Conservation (phyloP, 2,113 vertebrate genomes). For the Peromyscus maniculatus region DNA sequence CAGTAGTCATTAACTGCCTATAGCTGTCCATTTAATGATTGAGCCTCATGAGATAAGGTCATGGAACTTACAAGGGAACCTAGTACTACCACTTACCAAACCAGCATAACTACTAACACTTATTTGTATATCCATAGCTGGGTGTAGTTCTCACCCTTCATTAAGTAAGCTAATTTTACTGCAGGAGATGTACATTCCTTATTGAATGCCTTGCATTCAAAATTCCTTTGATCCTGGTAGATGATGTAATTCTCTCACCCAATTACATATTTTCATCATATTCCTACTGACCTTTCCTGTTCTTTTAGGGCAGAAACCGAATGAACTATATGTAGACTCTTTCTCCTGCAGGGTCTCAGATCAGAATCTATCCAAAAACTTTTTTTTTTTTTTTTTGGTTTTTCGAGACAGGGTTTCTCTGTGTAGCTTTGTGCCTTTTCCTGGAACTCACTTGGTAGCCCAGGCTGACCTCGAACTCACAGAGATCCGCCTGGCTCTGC, state of each 20-base stretch:
- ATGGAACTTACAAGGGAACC: neutral
- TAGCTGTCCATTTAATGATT: neutral
- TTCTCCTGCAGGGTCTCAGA: neutral
- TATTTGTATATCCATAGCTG: neutral
- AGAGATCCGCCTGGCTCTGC: too few species aligned
- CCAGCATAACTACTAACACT: neutral
- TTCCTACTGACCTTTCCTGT: neutral
- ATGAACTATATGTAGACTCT: neutral
- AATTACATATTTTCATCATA: neutral
- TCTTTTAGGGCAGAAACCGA: neutral
- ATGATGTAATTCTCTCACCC: neutral
- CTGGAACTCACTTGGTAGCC: too few species aligned
- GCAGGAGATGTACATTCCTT: neutral
- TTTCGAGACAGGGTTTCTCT: too few species aligned
- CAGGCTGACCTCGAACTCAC: too few species aligned
- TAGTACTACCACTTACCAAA: neutral
- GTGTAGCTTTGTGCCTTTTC: too few species aligned
- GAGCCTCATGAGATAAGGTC: neutral
- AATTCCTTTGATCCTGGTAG: neutral
- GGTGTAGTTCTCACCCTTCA: neutral
- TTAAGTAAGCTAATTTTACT: neutral
- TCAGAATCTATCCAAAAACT: neutral
- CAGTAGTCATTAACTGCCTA: neutral
- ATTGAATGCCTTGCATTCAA: neutral
- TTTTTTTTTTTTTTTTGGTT: too few species aligned